Percentiles rank a stretch among this genome's conserved stretches.
Conservation (phyloP, 1,140 invertebrate genomes). For the Drosophila varians region DNA sequence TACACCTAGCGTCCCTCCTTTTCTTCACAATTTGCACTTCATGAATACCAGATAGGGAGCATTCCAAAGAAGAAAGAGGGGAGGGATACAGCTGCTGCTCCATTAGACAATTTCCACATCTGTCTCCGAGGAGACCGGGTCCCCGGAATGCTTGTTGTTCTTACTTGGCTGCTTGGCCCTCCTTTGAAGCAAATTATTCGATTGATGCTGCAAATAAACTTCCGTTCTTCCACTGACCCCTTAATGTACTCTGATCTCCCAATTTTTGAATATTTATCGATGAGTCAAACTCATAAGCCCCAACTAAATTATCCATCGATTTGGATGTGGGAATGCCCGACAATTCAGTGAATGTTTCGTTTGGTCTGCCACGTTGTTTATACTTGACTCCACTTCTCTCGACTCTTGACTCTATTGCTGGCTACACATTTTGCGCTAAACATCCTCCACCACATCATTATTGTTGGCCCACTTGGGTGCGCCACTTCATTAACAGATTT, state of each 20-base stretch:
- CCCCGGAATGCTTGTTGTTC: conserved; percentile 45
- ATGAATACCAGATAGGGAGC: conserved; percentile 66
- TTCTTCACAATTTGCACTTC: conserved; percentile 77
- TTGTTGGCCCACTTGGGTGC: conserved; percentile 18
- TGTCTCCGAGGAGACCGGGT: conserved; percentile 39
- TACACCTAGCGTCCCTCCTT: too few relatives aligned
- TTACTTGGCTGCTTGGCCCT: conserved; percentile 3
- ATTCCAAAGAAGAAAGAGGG: neutral
- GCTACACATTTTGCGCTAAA: conserved; percentile 13
- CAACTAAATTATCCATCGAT: neutral
- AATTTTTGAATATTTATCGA: neutral
- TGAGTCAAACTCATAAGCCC: neutral
- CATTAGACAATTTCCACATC: conserved; percentile 79
- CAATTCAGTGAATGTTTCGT: neutral
- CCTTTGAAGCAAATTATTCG: conserved; percentile 43
- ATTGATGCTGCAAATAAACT: conserved; percentile 64
- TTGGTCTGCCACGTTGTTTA: conserved; percentile 7
- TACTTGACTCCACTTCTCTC: neutral
- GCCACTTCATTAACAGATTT: conserved; percentile 59
- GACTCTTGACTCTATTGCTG: conserved; percentile 2
- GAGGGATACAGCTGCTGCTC: conserved; percentile 37
- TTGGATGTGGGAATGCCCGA: neutral
- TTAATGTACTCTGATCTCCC: conserved; percentile 28
- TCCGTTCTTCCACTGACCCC: conserved; percentile 49
- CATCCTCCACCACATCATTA: conserved; percentile 28